phyloP scores from a whole-genome alignment of 2,888 invertebrate species.

The Pogonocherus hispidulus region DNA sequence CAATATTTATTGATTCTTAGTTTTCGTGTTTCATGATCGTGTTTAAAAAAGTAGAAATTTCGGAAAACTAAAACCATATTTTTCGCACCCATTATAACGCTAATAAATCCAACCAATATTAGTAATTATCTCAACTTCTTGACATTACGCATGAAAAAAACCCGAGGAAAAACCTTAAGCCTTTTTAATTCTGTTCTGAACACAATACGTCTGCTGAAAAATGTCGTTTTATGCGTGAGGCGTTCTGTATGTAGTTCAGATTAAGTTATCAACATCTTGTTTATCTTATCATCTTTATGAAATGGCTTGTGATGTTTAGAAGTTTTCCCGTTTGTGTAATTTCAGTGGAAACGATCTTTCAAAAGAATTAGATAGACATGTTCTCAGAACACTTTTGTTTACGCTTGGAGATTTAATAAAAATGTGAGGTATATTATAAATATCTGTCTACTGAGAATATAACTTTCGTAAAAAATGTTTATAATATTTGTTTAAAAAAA shows the following conservation, averaged over 20 bases:
- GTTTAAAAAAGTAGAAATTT: no score
- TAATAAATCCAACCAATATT: no score
- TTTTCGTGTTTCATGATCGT: no score
- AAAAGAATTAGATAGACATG: neutral
- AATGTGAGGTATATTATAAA: neutral
- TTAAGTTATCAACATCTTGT: neutral
- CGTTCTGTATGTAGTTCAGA: neutral
- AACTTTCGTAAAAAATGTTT: neutral
- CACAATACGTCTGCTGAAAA: no score
- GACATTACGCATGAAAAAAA: no score
- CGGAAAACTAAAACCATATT: no score
- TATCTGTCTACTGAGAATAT: neutral
- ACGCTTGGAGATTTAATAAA: neutral
- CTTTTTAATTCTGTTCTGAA: no score
- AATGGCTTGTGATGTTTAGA: neutral
- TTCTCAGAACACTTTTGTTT: neutral
- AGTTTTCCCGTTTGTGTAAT: neutral
- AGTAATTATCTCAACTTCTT: no score
- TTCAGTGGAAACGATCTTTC: neutral
- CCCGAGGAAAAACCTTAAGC: no score
- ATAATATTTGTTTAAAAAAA: neutral
- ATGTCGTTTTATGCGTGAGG: no score
- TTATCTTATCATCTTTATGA: neutral
- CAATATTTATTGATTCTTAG: no score
- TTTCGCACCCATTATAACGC: no score